Percentiles rank a stretch among this genome's conserved stretches.
These are phyloP conservation scores for Cotesia glomerata DNA, from an alignment of 1,140 invertebrate species.

Conservation along the genomic window DNA sequence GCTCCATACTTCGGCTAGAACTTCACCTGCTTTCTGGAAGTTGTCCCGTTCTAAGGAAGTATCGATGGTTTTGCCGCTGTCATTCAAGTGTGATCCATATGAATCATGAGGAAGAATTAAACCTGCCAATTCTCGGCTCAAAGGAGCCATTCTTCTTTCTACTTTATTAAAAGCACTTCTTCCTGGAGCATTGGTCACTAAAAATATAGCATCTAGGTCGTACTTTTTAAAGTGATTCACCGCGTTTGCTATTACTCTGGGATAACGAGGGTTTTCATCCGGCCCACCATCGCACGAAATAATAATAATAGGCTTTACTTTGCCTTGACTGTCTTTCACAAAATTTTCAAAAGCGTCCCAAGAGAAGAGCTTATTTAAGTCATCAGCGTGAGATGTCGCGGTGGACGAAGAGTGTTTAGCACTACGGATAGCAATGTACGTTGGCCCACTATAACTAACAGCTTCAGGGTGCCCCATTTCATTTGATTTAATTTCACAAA, in stretches of 20 bases:
- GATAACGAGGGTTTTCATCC: slow-evolving; percentile 58
- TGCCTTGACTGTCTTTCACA: slow-evolving; percentile 23
- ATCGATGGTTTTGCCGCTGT: slow-evolving; percentile 45
- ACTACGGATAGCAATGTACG: slow-evolving; percentile 54
- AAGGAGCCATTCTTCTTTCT: slow-evolving; percentile 50
- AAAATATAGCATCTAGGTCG: slow-evolving; percentile 56
- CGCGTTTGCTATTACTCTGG: slow-evolving; percentile 46
- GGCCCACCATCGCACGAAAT: slow-evolving; percentile 54
- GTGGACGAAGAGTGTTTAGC: slow-evolving; percentile 49
- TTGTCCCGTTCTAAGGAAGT: slow-evolving; percentile 47
- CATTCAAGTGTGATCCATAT: slow-evolving; percentile 54
- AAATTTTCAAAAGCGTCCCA: slow-evolving; percentile 32
- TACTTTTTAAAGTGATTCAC: slow-evolving; percentile 47
- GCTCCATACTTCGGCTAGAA: slow-evolving; percentile 47
- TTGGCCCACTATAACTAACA: slow-evolving; percentile 53
- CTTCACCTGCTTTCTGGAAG: slow-evolving; percentile 44
- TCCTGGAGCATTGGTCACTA: slow-evolving; percentile 57
- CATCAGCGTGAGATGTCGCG: slow-evolving; percentile 49
- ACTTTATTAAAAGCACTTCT: slow-evolving; percentile 47
- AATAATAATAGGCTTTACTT: slow-evolving; percentile 53
- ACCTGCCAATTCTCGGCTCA: slow-evolving; percentile 50
- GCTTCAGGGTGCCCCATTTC: slow-evolving; percentile 38
- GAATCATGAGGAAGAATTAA: slow-evolving; percentile 53
- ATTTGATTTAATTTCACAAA: slow-evolving; percentile 40
- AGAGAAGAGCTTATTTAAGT: slow-evolving; percentile 45